Percentiles rank a stretch among this genome's conserved stretches.
Conservation (phyloP, 1,140 invertebrate species). For the Coelopa frigida region DNA sequence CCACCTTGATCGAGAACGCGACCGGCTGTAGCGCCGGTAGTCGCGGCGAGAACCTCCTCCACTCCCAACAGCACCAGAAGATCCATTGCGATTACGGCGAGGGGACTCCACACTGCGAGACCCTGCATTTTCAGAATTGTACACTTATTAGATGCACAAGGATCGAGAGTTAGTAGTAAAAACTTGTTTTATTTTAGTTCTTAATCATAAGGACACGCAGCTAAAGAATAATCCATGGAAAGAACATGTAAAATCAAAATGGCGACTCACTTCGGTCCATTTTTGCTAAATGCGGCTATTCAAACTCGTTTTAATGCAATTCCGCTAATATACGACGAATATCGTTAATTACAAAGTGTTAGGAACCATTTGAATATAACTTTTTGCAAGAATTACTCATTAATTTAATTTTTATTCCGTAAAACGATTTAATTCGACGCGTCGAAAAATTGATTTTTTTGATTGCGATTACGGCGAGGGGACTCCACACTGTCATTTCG, state of each 20-base stretch:
- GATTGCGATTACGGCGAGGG: no score
- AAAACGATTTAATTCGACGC: no score
- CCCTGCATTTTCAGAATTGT: constrained; percentile 1
- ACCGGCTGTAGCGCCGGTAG: constrained; percentile 16
- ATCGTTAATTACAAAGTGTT: no score
- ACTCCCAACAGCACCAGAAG: not conserved
- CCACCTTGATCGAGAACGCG: constrained; percentile 16
- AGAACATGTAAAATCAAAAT: constrained; percentile 2
- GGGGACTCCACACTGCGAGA: constrained; percentile 6
- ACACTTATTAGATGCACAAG: not conserved
- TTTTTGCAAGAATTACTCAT: no score
- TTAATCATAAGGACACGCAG: not conserved
- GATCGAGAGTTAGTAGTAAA: not conserved
- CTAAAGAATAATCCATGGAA: not conserved
- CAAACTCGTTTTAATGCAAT: no score
- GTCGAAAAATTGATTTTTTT: no score
- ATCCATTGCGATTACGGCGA: constrained; percentile 14
- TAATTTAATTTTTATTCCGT: no score
- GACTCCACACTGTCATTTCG: no score
- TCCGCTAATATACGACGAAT: no score
- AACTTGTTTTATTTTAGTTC: no score
- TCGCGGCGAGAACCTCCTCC: constrained; percentile 6
- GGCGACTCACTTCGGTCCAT: constrained; percentile 12
- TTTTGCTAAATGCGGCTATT: constrained; percentile 25
- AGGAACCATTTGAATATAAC: no score